Conservation (phyloP, 2,888 invertebrate genomes). For the Leptothorax acervorum region DNA sequence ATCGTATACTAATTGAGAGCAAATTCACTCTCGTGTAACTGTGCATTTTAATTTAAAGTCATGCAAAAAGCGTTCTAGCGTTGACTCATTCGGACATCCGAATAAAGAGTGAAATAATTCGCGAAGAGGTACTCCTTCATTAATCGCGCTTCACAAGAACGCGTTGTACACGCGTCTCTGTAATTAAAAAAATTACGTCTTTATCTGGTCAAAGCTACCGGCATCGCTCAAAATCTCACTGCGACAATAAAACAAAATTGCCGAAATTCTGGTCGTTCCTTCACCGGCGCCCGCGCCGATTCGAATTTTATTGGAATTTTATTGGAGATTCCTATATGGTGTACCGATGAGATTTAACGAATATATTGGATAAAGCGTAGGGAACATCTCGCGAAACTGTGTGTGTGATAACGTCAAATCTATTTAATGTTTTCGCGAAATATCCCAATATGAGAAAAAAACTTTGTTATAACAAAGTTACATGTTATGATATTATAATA, state of each 20-base stretch:
- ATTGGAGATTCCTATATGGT: slow-evolving; percentile 33
- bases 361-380: slow-evolving; percentile 10
- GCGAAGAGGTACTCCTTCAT: slow-evolving; percentile 51
- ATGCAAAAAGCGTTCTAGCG: slow-evolving; percentile 65
- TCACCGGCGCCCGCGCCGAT: slow-evolving; percentile 29
- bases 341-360: slow-evolving; percentile 22
- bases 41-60: slow-evolving; percentile 81
- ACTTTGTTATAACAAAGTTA: not conserved
- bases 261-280: slow-evolving; percentile 47
- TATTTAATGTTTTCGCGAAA: slow-evolving; percentile 6
- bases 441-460: not conserved
- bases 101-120: slow-evolving; percentile 28
- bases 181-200: slow-evolving; percentile 83
- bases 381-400: not conserved
- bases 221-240: slow-evolving; percentile 10
- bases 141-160: slow-evolving; percentile 65
- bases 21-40: slow-evolving; percentile 79
- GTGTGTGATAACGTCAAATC: slow-evolving; percentile 10
- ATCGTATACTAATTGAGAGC: slow-evolving; percentile 81
- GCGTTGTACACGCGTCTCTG: slow-evolving; percentile 73
- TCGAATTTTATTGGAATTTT: slow-evolving; percentile 54
- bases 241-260: slow-evolving; percentile 27
- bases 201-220: slow-evolving; percentile 62
- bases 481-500: not conserved
- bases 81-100: slow-evolving; percentile 33